These are phyloP conservation scores for Augochlora pura DNA, from an alignment of 1,140 invertebrate genomes.

Conservation along the genomic window DNA sequence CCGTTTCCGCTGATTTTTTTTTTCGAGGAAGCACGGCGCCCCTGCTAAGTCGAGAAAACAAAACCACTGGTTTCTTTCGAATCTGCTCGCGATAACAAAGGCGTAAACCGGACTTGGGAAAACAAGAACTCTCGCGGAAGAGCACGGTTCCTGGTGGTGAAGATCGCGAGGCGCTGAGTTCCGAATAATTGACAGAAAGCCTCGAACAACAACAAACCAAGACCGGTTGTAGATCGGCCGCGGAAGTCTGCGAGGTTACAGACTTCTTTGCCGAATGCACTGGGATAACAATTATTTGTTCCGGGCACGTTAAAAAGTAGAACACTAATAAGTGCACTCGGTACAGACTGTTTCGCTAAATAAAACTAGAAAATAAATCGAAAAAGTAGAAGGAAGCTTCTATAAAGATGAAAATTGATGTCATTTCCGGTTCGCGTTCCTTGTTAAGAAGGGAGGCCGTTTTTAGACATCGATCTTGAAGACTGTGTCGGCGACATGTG, in stretches of 20 bases:
- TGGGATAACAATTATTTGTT: no score
- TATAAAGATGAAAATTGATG: no score
- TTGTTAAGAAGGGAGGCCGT: no score
- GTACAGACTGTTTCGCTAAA: no score
- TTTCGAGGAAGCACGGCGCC: constrained; percentile 10
- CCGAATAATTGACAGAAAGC: not conserved
- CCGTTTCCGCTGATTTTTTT: constrained; percentile 2
- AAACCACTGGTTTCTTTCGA: constrained; percentile 4
- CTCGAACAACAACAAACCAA: not conserved
- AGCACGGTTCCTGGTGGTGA: not conserved
- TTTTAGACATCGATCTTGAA: no score
- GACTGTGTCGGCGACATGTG: no score
- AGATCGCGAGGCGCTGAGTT: not conserved
- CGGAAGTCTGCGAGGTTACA: not conserved
- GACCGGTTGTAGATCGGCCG: not conserved
- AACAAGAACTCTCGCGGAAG: constrained; percentile 1
- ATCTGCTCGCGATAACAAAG: not conserved
- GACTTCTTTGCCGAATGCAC: not conserved
- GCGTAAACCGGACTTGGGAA: not conserved
- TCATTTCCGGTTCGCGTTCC: no score
- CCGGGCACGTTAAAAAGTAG: no score
- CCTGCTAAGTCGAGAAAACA: not conserved
- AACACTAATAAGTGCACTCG: no score
- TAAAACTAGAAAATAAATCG: no score
- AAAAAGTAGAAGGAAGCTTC: no score